Evolutionary conservation across 2,113 vertebrate species (phyloP), one percentile per base, ranked within the genome.

Genomic region (Dolichotis patagonum): DNA sequence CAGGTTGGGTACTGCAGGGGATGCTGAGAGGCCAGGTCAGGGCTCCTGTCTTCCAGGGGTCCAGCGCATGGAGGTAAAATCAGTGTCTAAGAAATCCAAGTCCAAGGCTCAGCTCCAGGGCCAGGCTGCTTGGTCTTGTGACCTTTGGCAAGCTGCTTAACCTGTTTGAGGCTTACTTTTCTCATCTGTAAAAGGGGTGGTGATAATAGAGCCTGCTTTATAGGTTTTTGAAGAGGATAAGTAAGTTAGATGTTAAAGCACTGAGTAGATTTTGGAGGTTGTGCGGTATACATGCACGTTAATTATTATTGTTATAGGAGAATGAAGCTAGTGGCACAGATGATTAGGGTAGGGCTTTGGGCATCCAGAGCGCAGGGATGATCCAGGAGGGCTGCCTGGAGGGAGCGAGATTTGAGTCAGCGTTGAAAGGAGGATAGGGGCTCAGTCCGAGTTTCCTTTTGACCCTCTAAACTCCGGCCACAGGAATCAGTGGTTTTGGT

Each of bases 381-480:
- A 7, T 85, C 87, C 41, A 56, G 78, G 90, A 67, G 83, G 95
- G 41, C 95, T 97, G 26, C 95, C 90, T 91, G 93, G 95, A 95
- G 89, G 88, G 93, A 69, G 77, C 43, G 35, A 90, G 90, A 43
- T 89, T 38, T 85, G 78, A 81, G 90, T 52, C 30, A 85, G 56
- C 77, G 13, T 35, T 35, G 63, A 88, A 62, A 80, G 65, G 90
- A 95, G 73, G 84, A 62, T 20, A 32, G 80, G 67, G 90, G 13
- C 52, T 91, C 20, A 28, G 67, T 73, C 26, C 65, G 52, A 60
- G 87, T 95, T 96, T 93, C 81, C 54, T 78, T 93, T 95, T 82
- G 94, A 94, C 85, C 62, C 6, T 49, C 63, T 80, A 14, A 41
- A 71, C 41, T 96, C 85, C 0, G n/a, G 83, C 83, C 16, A 41